These are phyloP conservation scores for Neogobius melanostomus DNA, from an alignment of 2,113 vertebrate genomes.

Conservation along the genomic window DNA sequence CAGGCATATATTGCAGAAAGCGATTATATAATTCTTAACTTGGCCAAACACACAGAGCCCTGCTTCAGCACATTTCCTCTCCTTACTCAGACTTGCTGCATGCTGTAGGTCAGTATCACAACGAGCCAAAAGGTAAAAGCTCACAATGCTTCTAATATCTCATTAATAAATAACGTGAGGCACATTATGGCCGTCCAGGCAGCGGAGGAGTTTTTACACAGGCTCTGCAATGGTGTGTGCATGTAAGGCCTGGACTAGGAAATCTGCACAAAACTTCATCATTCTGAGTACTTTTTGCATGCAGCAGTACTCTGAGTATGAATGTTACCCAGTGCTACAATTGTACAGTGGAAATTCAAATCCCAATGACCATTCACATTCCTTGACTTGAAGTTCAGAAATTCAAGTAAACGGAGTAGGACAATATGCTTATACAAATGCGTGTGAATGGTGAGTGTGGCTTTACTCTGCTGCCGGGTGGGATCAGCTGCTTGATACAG, in stretches of 20 bases:
- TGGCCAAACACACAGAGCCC: not conserved
- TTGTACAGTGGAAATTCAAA: too few relatives aligned
- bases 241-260: too few relatives aligned
- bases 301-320: too few relatives aligned
- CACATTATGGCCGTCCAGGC: not conserved
- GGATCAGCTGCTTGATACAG: not conserved
- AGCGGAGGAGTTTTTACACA: not conserved
- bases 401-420: too few relatives aligned
- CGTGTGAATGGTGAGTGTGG: too few relatives aligned
- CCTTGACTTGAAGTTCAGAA: too few relatives aligned
- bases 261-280: not conserved
- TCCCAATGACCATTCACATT: too few relatives aligned
- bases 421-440: too few relatives aligned
- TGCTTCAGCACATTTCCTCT: not conserved
- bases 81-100: not conserved
- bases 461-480: too few relatives aligned
- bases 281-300: not conserved
- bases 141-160: not conserved
- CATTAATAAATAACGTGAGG: slow-evolving; percentile 2
- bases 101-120: not conserved
- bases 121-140: not conserved
- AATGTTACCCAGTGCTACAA: too few relatives aligned
- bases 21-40: not conserved
- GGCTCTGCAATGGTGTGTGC: not conserved
- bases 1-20: not conserved